Conservation (phyloP, 2,797 vertebrate genomes). For the Pseudochromis fuscus region DNA sequence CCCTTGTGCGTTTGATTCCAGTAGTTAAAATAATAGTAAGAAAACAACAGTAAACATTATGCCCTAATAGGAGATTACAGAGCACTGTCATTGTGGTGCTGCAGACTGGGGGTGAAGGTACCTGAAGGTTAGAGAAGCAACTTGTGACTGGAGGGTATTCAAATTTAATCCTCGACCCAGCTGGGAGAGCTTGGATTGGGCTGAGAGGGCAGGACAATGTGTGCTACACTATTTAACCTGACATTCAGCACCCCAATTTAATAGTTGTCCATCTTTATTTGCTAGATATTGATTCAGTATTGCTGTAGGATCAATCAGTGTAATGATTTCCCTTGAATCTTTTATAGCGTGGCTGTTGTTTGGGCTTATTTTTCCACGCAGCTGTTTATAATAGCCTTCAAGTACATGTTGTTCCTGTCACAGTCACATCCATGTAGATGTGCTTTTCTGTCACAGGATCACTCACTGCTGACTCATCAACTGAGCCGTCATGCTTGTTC, state of each 20-base stretch:
- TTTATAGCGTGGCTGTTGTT: not conserved
- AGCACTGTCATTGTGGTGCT: slow-evolving; percentile 20
- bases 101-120: slow-evolving; percentile 37
- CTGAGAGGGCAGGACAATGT: slow-evolving; percentile 2
- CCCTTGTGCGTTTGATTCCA: not conserved
- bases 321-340: not conserved
- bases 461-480: not conserved
- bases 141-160: slow-evolving; percentile 56
- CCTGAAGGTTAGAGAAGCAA: slow-evolving; percentile 48
- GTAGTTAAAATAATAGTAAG: too few species aligned
- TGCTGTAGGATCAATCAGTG: not conserved
- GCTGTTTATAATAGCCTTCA: too few species aligned
- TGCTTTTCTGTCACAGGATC: not conserved
- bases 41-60: slow-evolving; percentile 23
- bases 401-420: not conserved
- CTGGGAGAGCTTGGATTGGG: slow-evolving; percentile 20
- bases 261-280: not conserved
- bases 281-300: not conserved
- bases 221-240: slow-evolving; percentile 7
- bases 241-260: slow-evolving; percentile 4
- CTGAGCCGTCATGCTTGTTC: not conserved
- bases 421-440: not conserved
- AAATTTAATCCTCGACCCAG: slow-evolving; percentile 45
- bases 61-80: slow-evolving; percentile 33
- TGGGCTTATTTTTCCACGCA: not conserved